Base-by-base conservation (phyloP, 2,113 vertebrate species). In the Arothron firmamentum region DNA sequence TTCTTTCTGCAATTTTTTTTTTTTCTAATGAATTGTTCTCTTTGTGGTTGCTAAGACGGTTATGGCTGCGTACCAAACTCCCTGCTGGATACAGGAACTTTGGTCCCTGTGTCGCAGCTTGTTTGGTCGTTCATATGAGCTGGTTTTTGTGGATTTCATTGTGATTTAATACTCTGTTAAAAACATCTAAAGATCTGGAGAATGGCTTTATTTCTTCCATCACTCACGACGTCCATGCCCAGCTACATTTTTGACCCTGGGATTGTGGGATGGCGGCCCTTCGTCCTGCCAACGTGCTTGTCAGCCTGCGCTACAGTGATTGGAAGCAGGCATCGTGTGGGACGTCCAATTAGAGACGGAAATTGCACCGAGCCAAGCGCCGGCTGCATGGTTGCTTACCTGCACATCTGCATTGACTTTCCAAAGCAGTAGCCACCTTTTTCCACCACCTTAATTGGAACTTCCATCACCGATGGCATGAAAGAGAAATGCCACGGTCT, bases 271-370 rank as follows among this genome's bases (percentile, higher is more conserved):
- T 58, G 72, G 50, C 49, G 48, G 52, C 70, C 56, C 53, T 21
- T 59, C 62, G 43, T 72, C 48, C 34, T 65, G 31, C 63, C 62
- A 60, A 46, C 20, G 20, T 54, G 77, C 65, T 56, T 66, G 48
- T 45, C 45, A 67, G 57, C 41, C 60, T 74, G 25, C 1, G 8
- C 34, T 15, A 34, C 59, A 34, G 78, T 96, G 94, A 96, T 94
- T 93, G 88, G 93, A 94, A 90, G 54, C 95, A 97, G 94, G 94
- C 90, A 91, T 92, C 75, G 87, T 87, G 78, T 89, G 93, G 93
- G 94, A 96, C 95, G 93, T 93, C 92, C 91, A 96, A 94, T 95
- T 95, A 95, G 19, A 85, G 86, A 77, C 61, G 91, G 84, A 94
- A 96, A 96, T 94, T 94, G 92, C 88, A 78, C 83, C 77, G 86